phyloP scores from a whole-genome alignment of 2,113 vertebrate genomes.

The Ramphastos sulfuratus region DNA sequence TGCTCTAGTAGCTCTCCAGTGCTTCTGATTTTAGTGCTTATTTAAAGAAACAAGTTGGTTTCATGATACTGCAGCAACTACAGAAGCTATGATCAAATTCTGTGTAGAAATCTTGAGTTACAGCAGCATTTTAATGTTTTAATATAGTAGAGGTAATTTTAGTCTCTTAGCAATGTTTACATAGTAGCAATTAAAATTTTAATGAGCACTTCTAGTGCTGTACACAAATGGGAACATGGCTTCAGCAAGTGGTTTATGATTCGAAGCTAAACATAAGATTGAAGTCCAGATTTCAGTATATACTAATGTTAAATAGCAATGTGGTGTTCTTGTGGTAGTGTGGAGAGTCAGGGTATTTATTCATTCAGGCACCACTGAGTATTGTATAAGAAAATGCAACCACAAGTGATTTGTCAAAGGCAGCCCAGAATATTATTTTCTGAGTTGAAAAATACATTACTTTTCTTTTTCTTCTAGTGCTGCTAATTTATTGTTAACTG shows the following conservation, averaged over 20 bases:
- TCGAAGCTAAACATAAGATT: background rate
- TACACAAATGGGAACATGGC: background rate
- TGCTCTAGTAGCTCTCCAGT: background rate
- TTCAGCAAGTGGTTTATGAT: background rate
- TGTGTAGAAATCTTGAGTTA: background rate
- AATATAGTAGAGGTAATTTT: background rate
- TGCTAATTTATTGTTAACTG: background rate
- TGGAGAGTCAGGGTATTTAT: background rate
- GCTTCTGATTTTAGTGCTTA: background rate
- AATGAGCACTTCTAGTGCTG: background rate
- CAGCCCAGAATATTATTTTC: background rate
- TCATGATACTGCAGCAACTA: background rate
- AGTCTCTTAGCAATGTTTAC: background rate
- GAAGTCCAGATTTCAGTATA: background rate
- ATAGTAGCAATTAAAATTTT: background rate
- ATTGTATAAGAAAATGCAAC: background rate
- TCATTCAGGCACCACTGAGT: background rate
- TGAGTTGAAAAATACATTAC: background rate
- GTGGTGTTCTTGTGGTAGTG: background rate
- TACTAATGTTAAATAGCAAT: background rate
- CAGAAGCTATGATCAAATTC: background rate
- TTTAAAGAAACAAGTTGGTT: background rate
- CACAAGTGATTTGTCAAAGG: background rate
- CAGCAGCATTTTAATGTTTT: background rate
- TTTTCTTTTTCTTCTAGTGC: background rate